These are phyloP conservation scores for Ficedula albicollis DNA, from an alignment of 2,797 vertebrate genomes.

Conservation along the genomic window DNA sequence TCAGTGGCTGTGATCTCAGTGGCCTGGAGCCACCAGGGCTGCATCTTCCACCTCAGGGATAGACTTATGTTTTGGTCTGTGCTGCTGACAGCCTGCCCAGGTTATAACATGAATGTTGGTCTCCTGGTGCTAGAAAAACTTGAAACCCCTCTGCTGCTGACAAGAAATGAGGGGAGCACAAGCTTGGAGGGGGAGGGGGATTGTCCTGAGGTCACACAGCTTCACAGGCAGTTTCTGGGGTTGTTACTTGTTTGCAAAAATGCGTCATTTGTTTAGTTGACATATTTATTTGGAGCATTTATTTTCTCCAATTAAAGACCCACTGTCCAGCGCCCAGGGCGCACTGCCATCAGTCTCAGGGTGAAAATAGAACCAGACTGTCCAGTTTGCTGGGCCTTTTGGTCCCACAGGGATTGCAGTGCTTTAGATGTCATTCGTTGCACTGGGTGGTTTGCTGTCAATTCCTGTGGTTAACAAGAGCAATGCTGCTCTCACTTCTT, in stretches of 20 bases:
- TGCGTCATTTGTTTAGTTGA: slow-evolving; percentile 61
- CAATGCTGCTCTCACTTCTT: neutral
- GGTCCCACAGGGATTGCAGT: slow-evolving; percentile 12
- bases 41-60: neutral
- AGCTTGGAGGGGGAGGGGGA: neutral
- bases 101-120: neutral
- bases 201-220: slow-evolving; percentile 22
- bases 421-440: slow-evolving; percentile 9
- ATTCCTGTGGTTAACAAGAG: neutral
- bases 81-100: neutral
- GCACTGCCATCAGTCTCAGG: slow-evolving; percentile 45
- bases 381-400: slow-evolving; percentile 6
- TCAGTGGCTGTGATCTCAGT: neutral
- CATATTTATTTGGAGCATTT: slow-evolving; percentile 69
- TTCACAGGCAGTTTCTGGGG: slow-evolving; percentile 19
- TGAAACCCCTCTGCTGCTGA: neutral
- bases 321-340: slow-evolving; percentile 43
- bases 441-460: slow-evolving; percentile 25
- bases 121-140: neutral
- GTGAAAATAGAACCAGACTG: slow-evolving; percentile 6
- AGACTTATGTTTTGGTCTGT: neutral
- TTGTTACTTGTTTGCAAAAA: slow-evolving; percentile 53
- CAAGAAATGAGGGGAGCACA: neutral
- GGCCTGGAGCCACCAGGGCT: neutral
- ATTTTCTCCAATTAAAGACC: slow-evolving; percentile 66